These are phyloP conservation scores for Nesospiza acunhae DNA, from an alignment of 2,113 vertebrate species.

Conservation along the genomic window DNA sequence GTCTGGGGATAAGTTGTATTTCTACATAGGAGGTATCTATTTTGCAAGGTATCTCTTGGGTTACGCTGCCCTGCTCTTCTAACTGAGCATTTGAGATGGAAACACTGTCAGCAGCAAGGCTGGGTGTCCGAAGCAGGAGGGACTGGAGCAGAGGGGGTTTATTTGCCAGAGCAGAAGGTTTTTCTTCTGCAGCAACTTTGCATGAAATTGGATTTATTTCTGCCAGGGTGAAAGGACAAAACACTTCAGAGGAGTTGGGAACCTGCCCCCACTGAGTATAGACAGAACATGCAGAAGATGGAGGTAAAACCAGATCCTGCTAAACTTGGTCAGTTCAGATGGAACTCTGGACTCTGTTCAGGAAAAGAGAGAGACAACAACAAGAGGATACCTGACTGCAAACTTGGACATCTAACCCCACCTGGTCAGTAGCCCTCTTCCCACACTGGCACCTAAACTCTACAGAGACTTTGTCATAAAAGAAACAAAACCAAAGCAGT, in stretches of 20 bases:
- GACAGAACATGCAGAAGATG: fast-evolving
- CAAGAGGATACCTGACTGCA: neutral
- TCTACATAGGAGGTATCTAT: neutral
- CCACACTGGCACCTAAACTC: neutral
- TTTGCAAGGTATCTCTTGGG: neutral
- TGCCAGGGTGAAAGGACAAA: neutral
- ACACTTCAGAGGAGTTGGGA: neutral
- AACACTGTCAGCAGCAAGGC: neutral
- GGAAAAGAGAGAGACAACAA: neutral
- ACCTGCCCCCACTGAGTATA: neutral
- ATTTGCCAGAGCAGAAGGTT: neutral
- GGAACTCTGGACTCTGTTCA: neutral
- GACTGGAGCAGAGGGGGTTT: neutral
- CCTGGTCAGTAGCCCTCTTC: neutral
- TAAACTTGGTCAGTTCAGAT: neutral
- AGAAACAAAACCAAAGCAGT: neutral
- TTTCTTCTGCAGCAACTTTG: neutral
- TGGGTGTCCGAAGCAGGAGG: neutral
- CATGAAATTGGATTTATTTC: neutral
- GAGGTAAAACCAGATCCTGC: neutral
- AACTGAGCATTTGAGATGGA: neutral
- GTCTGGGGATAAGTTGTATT: neutral
- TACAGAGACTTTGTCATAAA: neutral
- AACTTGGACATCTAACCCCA: neutral
- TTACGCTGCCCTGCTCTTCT: neutral